These are phyloP conservation scores for Chlamydotis undulata DNA, from an alignment of 2,113 vertebrate species.

Conservation along the genomic window DNA sequence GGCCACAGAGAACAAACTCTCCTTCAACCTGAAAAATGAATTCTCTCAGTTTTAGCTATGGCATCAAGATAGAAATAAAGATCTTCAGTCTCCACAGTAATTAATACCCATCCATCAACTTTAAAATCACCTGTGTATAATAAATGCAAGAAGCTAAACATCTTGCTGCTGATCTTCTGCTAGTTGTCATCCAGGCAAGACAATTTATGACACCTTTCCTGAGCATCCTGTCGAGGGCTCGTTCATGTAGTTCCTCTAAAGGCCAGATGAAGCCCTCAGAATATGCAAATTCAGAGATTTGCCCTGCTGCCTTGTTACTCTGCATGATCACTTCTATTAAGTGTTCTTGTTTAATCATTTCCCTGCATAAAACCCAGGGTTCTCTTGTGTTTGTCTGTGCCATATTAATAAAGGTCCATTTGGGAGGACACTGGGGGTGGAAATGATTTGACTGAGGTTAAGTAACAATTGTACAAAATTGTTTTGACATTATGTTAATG, in stretches of 20 bases:
- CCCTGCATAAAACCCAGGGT: not conserved
- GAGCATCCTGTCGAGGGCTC: not conserved
- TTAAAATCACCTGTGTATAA: conserved; percentile 23
- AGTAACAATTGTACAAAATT: conserved; percentile 74
- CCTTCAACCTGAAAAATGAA: not conserved
- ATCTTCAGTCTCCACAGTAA: not conserved
- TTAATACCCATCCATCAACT: conserved; percentile 19
- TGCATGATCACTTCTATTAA: conserved; percentile 22
- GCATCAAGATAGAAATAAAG: not conserved
- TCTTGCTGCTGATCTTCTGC: not conserved
- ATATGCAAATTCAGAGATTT: conserved; percentile 6
- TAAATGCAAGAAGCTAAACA: conserved; percentile 8
- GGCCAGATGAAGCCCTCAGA: not conserved
- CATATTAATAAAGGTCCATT: conserved; percentile 63
- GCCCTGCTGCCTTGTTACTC: conserved; percentile 18
- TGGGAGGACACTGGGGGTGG: conserved; percentile 1
- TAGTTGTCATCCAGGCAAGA: conserved; percentile 19
- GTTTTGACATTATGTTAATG: conserved; percentile 79
- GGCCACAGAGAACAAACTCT: not conserved
- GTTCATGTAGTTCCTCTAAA: not conserved
- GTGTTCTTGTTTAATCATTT: conserved; percentile 9
- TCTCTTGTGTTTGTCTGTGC: conserved; percentile 31
- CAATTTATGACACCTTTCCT: conserved; percentile 12
- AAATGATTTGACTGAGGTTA: conserved; percentile 66
- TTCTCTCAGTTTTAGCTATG: not conserved